Percentiles rank a stretch among this genome's conserved stretches.
Conservation (phyloP, 2,797 vertebrate species). For the Clarias platycephalus region DNA sequence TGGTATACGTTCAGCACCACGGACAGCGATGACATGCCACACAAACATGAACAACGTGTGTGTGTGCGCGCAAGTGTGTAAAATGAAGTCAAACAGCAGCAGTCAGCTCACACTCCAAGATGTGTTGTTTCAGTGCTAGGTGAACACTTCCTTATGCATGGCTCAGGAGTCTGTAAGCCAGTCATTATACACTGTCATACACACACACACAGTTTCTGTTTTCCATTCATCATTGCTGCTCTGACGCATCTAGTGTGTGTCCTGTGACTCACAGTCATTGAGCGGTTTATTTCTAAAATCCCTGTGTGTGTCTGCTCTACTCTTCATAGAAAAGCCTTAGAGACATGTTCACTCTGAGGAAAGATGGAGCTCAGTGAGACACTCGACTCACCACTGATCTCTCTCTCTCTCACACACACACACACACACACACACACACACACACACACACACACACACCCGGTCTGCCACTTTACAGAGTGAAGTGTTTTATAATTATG, state of each 20-base stretch:
- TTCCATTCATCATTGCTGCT: neutral
- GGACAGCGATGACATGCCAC: constrained; percentile 2
- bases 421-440: too few species aligned
- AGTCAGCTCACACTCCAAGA: neutral
- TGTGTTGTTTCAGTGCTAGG: neutral
- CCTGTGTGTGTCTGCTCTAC: neutral
- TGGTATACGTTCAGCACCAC: constrained; percentile 16
- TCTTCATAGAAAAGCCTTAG: neutral
- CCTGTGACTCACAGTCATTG: neutral
- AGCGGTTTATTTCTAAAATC: constrained; percentile 4
- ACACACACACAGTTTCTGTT: neutral
- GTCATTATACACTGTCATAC: neutral
- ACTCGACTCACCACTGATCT: neutral
- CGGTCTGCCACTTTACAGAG: neutral
- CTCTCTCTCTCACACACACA: too few species aligned
- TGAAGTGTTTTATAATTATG: neutral
- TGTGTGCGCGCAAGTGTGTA: neutral
- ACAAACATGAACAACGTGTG: neutral
- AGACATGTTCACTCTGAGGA: neutral
- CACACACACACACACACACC: too few species aligned
- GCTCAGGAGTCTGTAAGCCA: neutral
- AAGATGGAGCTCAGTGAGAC: constrained; percentile 14
- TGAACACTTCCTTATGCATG: neutral
- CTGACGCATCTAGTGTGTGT: neutral
- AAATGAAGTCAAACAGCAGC: neutral